phyloP scores from a whole-genome alignment of 2,888 invertebrate genomes.

The Liopterus haemorrhoidalis region DNA sequence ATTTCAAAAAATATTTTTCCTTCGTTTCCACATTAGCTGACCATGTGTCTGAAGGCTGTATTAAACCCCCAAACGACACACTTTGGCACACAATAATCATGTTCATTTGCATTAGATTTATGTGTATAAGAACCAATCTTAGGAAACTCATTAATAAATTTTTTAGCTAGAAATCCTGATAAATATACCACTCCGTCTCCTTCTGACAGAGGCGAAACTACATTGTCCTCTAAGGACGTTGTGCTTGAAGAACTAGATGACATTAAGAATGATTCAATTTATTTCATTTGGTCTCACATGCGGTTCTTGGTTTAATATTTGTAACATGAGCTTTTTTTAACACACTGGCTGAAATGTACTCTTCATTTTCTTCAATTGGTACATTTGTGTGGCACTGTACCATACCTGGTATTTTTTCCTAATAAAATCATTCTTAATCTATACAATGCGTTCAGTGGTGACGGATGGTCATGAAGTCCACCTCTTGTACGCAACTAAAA shows the following conservation, averaged over 20 bases:
- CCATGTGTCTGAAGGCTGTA: slow-evolving; percentile 24
- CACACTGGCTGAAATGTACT: slow-evolving; percentile 18
- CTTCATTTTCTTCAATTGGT: slow-evolving; percentile 13
- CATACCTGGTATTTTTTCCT: slow-evolving; percentile 27
- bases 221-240: neutral
- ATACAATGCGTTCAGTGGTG: slow-evolving; percentile 26
- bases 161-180: slow-evolving; percentile 25
- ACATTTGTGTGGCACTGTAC: slow-evolving; percentile 18
- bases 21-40: slow-evolving; percentile 15
- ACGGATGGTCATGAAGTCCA: slow-evolving; percentile 29
- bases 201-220: slow-evolving; percentile 7
- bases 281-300: too few species aligned
- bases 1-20: slow-evolving; percentile 22
- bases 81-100: slow-evolving; percentile 19
- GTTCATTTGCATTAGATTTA: slow-evolving; percentile 11
- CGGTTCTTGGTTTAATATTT: too few species aligned
- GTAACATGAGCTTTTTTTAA: slow-evolving; percentile 18
- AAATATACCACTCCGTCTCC: slow-evolving; percentile 20
- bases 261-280: too few species aligned
- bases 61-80: slow-evolving; percentile 29
- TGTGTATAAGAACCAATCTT: slow-evolving; percentile 21
- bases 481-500: slow-evolving; percentile 26
- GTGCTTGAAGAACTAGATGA: slow-evolving; percentile 2
- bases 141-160: slow-evolving; percentile 15
- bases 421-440: slow-evolving; percentile 26